Evolutionary conservation across 2,113 vertebrate genomes (phyloP), one percentile per base, ranked within the genome.

Genomic region (Australoheros scitulus): DNA sequence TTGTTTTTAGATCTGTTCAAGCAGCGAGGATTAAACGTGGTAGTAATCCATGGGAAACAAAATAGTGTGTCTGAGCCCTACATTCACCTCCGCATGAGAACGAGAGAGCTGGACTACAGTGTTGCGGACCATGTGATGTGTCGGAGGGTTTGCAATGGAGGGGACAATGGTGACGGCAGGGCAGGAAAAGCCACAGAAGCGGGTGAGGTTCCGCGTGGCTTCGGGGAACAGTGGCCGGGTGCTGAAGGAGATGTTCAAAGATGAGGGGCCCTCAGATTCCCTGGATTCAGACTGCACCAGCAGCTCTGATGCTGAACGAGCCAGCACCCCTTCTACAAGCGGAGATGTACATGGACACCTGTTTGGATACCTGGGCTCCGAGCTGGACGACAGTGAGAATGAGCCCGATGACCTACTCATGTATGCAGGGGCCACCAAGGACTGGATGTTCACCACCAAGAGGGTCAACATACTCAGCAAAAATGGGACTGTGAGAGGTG

Each of bases 401-500:
- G 97, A 98, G 61, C 95, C 96, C 0, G 98, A 97, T 0, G 96
- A 97, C 5, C 81, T 98, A 93, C 96, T 99, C 58, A 83, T 96
- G 85, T 94, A 97, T 13, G 96, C 96, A 0, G 96, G 97, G 83
- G 96, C 96, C 60, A 88, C 96, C 57, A 97, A 96, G 50, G 97
- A 97, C 92, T 96, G 94, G 87, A 90, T 93, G 3, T 97, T 98
- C 92, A 96, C 95, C 65, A 96, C 96, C 50, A 98, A 97, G 89
- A 92, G 97, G 90, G 96, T 99, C 93, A 98, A 99, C 93, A 99
- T 99, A 87, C 95, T 99, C 84, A 99, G 98, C 92, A 99, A 98
- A 94, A 99, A 99, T 1, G 98, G 98, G 57, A 99, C 98, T 20
- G 97, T 99, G 43, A 96, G 98, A 87, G 98, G 98, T 38, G 97